Conservation (phyloP, 2,888 invertebrate genomes). For the Andrena camellia region DNA sequence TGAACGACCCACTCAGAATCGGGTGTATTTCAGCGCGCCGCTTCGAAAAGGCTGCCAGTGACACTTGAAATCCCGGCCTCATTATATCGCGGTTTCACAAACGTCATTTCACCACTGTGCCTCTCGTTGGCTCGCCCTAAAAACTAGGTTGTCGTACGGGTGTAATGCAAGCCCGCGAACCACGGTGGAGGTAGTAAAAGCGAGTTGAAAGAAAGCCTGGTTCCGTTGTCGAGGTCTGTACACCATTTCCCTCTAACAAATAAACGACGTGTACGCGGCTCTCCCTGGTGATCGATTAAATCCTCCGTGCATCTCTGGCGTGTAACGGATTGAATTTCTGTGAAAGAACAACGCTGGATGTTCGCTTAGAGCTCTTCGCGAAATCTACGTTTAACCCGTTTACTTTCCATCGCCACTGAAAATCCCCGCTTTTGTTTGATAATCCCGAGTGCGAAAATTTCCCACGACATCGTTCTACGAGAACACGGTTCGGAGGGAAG, state of each 20-base stretch:
- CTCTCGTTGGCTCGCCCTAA: conserved; percentile 43
- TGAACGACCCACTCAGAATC: conserved; percentile 62
- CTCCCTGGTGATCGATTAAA: no score
- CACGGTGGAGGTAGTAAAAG: not conserved
- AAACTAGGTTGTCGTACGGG: conserved; percentile 51
- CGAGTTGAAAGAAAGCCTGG: conserved; percentile 1
- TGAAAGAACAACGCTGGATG: not conserved
- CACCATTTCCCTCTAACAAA: not conserved
- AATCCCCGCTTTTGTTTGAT: no score
- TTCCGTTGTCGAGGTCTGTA: not conserved
- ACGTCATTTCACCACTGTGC: conserved; percentile 47
- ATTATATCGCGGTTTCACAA: conserved; percentile 63
- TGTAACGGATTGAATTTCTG: not conserved
- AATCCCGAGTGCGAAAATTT: not conserved
- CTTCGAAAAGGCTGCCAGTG: conserved; percentile 65
- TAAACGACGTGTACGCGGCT: not conserved
- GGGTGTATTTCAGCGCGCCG: conserved; percentile 47
- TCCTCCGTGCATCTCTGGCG: no score
- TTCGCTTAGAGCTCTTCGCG: not conserved
- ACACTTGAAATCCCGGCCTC: conserved; percentile 66
- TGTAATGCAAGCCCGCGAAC: conserved; percentile 15
- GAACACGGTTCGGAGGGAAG: not conserved
- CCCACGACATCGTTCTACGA: not conserved
- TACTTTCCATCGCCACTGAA: not conserved
- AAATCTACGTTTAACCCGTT: not conserved